Base-by-base conservation (phyloP, 2,113 vertebrate species). In the Enhydra lutris region DNA sequence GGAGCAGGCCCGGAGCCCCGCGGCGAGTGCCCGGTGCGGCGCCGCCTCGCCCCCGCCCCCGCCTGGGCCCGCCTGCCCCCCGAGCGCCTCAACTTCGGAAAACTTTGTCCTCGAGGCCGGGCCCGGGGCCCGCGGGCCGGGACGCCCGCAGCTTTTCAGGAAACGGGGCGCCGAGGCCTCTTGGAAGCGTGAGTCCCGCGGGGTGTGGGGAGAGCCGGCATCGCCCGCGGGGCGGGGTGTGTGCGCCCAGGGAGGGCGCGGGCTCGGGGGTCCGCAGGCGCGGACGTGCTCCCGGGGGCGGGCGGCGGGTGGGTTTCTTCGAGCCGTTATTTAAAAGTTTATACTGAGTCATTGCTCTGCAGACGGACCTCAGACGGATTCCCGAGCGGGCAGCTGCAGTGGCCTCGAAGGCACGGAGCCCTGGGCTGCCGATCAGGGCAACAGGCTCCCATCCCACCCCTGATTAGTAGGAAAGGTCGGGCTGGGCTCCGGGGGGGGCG, bases 331-430 rank as follows among this genome's bases (percentile, higher is more conserved):
- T 98, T 96, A 98, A 99, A 99, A 99, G 98, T 99, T 99, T 97
- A 98, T 98, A 98, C 98, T 99, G 98, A 99, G 98, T 99, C 99
- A 99, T 99, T 98, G 97, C 95, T 98, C 98, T 98, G 98, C 98
- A 98, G 98, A 98, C 98, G 98, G 97, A 97, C 97, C 97, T 97
- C 97, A 97, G 97, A 98, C 98, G 98, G 98, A 98, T 98, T 98
- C 97, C 97, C 97, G 96, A 91, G 31, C 98, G 84, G 97, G 96
- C 95, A 97, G 98, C 98, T 97, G 98, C 98, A 98, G 98, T 76
- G 98, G 95, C 98, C 98, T 97, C 91, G 97, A 79, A 85, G 93
- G 97, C 98, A 93, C 95, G 97, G 98, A 96, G 96, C 85, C 96
- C 98, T 95, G 81, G 59, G 59, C 50, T 24, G 9, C 94, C 63